Conservation (phyloP, 1,140 invertebrate genomes). For the Brachystomella parvula region DNA sequence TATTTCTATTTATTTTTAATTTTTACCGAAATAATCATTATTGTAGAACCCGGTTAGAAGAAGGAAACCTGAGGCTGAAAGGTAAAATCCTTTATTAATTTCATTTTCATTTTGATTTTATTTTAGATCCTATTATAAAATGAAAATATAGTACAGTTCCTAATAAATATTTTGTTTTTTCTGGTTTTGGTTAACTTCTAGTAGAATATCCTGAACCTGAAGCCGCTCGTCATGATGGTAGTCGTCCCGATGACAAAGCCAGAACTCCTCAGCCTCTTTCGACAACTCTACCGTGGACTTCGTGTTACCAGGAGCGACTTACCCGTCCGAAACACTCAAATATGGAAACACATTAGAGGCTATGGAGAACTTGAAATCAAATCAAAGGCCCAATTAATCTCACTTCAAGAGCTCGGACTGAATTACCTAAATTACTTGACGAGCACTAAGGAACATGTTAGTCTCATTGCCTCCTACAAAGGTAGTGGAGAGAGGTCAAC, state of each 20-base stretch:
- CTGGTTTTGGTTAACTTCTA: neutral
- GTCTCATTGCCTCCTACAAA: constrained; percentile 16
- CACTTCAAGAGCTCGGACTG: constrained; percentile 14
- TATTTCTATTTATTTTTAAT: too few species aligned
- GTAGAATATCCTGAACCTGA: too few species aligned
- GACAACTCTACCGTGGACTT: constrained; percentile 1
- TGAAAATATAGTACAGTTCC: neutral
- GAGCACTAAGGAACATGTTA: constrained; percentile 8
- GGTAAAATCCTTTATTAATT: too few species aligned
- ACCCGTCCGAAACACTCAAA: constrained; percentile 4
- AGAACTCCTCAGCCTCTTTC: neutral
- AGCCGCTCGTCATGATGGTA: neutral
- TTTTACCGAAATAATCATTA: too few species aligned
- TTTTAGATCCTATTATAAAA: neutral
- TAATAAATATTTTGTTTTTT: neutral
- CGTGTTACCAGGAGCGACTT: neutral
- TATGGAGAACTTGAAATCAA: neutral
- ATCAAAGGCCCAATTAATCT: neutral
- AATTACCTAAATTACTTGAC: constrained; percentile 19
- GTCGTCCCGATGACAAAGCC: neutral
- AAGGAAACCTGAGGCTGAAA: too few species aligned
- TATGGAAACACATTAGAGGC: constrained; percentile 19
- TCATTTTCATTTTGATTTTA: too few species aligned
- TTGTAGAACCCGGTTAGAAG: too few species aligned
- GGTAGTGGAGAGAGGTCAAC: constrained; percentile 24